Evolutionary conservation across 2,797 vertebrate genomes (phyloP).

Genomic region (Fistularia commersonii): DNA sequence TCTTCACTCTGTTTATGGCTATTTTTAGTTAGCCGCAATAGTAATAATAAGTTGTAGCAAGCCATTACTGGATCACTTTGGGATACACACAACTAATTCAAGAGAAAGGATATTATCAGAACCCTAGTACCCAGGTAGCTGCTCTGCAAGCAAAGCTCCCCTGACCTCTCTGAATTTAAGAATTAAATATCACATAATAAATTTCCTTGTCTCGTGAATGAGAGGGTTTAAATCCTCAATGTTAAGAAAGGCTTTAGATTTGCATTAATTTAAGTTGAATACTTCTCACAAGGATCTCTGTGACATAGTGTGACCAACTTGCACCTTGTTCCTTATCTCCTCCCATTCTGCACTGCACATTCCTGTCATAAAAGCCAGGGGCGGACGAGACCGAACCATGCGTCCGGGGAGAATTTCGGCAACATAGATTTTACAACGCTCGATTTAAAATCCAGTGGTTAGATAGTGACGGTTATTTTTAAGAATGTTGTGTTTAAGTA

Average conservation of each 20-base stretch:
- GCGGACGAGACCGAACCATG: slow-evolving; percentile 58
- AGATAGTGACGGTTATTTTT: accelerated
- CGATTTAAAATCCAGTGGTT: background rate
- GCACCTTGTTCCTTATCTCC: slow-evolving; percentile 56
- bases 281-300: slow-evolving; percentile 6
- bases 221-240: no score
- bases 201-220: no score
- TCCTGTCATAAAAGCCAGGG: slow-evolving; percentile 66
- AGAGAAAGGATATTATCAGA: slow-evolving; percentile 2
- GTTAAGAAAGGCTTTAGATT: slow-evolving; percentile 2
- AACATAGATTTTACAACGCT: background rate
- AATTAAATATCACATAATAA: background rate
- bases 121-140: background rate
- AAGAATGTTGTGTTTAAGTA: accelerated
- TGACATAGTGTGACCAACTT: slow-evolving; percentile 25
- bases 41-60: background rate
- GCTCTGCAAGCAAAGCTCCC: no score
- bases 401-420: background rate
- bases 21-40: slow-evolving; percentile 24
- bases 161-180: slow-evolving; percentile 12
- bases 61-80: no score
- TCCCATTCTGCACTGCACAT: slow-evolving; percentile 59
- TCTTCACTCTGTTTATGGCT: slow-evolving; percentile 25
- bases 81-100: background rate
- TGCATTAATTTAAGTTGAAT: slow-evolving; percentile 8